These are phyloP conservation scores for Porites divaricata DNA, from an alignment of 92 coral and sea anemone genomes.

Conservation along the genomic window DNA sequence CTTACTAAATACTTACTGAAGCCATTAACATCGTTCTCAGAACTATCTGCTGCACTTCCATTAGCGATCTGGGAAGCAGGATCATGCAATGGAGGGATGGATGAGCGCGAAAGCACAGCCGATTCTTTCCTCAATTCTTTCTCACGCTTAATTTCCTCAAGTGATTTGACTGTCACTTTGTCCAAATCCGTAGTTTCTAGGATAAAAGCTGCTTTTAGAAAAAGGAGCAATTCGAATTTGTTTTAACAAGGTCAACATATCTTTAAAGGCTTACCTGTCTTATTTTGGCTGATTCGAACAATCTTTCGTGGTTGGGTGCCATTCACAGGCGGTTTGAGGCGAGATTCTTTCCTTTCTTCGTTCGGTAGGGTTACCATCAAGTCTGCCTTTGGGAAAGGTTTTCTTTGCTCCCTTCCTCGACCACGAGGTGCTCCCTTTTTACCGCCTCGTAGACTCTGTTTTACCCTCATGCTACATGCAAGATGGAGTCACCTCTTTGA, in stretches of 20 bases:
- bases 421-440: slow-evolving; percentile 15
- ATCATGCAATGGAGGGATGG: neutral
- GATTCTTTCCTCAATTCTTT: slow-evolving; percentile 54
- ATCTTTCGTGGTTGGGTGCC: slow-evolving; percentile 30
- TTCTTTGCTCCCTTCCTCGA: neutral
- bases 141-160: slow-evolving; percentile 80
- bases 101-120: neutral
- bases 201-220: neutral
- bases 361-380: slow-evolving; percentile 39
- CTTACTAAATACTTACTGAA: neutral
- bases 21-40: neutral
- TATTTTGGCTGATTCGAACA: slow-evolving; percentile 26
- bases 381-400: neutral
- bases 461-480: neutral
- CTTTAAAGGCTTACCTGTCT: slow-evolving; percentile 1
- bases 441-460: slow-evolving; percentile 15
- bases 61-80: neutral
- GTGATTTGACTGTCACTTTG: slow-evolving; percentile 72
- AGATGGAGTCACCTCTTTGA: neutral
- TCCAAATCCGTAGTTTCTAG: slow-evolving; percentile 47
- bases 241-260: neutral
- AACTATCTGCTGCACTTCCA: neutral
- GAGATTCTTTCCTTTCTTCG: slow-evolving; percentile 15
- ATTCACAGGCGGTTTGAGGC: slow-evolving; percentile 28
- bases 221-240: neutral